Percentiles rank a stretch among this genome's conserved stretches.
phyloP scores from a whole-genome alignment of 2,888 invertebrate genomes.

The Dromius quadrimaculatus region DNA sequence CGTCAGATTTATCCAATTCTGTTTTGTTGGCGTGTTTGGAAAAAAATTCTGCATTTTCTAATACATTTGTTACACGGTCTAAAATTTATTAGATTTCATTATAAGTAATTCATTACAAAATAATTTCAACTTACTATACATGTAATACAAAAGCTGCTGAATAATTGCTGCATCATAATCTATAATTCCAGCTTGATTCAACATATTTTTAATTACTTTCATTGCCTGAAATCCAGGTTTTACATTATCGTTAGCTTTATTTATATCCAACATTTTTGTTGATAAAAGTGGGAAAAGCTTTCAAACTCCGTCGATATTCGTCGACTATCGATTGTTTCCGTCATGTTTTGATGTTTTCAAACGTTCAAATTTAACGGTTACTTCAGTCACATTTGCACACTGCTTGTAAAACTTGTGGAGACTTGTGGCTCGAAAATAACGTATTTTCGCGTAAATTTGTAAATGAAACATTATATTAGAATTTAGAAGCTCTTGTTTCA shows the following conservation, averaged over 20 bases:
- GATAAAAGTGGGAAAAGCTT: not conserved
- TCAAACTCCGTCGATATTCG: not conserved
- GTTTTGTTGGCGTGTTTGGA: slow-evolving; percentile 52
- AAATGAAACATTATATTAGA: too few species aligned
- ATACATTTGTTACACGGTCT: slow-evolving; percentile 50
- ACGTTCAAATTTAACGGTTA: slow-evolving; percentile 1
- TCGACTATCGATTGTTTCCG: slow-evolving; percentile 16
- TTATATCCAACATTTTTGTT: slow-evolving; percentile 8
- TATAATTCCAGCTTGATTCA: slow-evolving; percentile 43
- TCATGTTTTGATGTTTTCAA: slow-evolving; percentile 5
- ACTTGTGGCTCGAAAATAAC: slow-evolving; percentile 2
- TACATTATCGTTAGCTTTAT: not conserved
- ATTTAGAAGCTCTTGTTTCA: too few species aligned
- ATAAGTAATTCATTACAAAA: slow-evolving; percentile 5
- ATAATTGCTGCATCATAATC: slow-evolving; percentile 48
- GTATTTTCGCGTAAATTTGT: too few species aligned
- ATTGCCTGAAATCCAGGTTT: slow-evolving; percentile 3
- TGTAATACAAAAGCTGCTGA: slow-evolving; percentile 46
- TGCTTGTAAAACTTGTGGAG: not conserved
- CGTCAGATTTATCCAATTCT: slow-evolving; percentile 43
- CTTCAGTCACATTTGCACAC: slow-evolving; percentile 5
- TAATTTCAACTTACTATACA: slow-evolving; percentile 41
- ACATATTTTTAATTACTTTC: slow-evolving; percentile 22
- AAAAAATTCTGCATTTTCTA: slow-evolving; percentile 51
- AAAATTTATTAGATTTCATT: slow-evolving; percentile 8